Percentiles rank a stretch among this genome's conserved stretches.
These are phyloP conservation scores for Typhlomys cinereus DNA, from an alignment of 2,113 vertebrate species.

Conservation along the genomic window DNA sequence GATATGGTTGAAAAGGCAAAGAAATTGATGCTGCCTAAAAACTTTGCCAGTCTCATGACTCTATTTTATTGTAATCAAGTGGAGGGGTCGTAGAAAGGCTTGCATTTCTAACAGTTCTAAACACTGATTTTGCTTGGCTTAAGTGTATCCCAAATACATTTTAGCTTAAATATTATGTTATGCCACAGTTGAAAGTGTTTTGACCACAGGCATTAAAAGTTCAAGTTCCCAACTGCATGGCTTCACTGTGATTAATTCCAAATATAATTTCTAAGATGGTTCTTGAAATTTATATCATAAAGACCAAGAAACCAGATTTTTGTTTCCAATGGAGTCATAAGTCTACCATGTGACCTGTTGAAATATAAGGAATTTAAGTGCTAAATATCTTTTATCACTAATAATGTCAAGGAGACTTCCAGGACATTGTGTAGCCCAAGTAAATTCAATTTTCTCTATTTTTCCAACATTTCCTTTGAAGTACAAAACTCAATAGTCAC, in stretches of 20 bases:
- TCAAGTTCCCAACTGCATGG: conserved; percentile 50
- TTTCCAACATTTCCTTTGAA: conserved; percentile 27
- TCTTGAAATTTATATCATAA: conserved; percentile 47
- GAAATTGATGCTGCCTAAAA: conserved; percentile 57
- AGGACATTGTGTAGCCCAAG: background rate
- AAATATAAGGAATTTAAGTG: conserved; percentile 11
- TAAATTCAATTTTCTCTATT: conserved; percentile 35
- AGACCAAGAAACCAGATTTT: conserved; percentile 42
- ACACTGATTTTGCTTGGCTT: conserved; percentile 79
- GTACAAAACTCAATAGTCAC: conserved; percentile 50
- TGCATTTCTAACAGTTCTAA: conserved; percentile 73
- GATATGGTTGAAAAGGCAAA: conserved; percentile 52
- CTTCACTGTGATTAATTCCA: conserved; percentile 56
- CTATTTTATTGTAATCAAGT: conserved; percentile 71
- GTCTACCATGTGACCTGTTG: conserved; percentile 9
- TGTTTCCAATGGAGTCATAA: conserved; percentile 20
- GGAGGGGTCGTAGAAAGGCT: conserved; percentile 50
- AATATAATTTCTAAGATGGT: conserved; percentile 46
- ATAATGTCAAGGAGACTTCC: background rate
- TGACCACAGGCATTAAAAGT: conserved; percentile 35
- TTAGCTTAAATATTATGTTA: conserved; percentile 63
- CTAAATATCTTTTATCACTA: background rate
- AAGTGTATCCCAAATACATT: conserved; percentile 65
- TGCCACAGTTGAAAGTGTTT: background rate
- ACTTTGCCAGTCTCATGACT: conserved; percentile 53